Percentiles rank a stretch among this genome's conserved stretches.
These are phyloP conservation scores for Tychaedon coryphoeus DNA, from an alignment of 2,113 vertebrate species.

Conservation along the genomic window DNA sequence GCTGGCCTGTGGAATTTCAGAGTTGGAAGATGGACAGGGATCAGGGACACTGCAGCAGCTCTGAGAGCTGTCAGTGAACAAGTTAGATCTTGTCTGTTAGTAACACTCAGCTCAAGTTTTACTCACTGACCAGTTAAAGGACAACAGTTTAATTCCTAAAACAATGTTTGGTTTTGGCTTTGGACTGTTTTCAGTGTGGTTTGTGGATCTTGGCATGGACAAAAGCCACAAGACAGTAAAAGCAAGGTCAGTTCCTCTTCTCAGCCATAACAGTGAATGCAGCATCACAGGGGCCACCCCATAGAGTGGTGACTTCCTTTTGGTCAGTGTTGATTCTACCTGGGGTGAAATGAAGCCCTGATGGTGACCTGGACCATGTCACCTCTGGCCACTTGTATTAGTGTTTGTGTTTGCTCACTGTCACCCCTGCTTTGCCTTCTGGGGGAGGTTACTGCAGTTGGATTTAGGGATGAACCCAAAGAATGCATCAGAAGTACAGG, in stretches of 20 bases:
- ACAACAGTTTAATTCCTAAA: not conserved
- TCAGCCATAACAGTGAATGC: fast-evolving
- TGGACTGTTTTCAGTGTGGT: not conserved
- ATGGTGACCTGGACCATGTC: not conserved
- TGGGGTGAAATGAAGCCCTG: not conserved
- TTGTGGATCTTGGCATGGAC: not conserved
- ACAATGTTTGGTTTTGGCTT: not conserved
- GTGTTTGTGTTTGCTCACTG: not conserved
- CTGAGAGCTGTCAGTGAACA: not conserved
- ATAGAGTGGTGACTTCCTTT: not conserved
- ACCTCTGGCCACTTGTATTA: not conserved
- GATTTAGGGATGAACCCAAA: not conserved
- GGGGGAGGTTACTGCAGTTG: fast-evolving
- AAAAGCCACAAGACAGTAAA: not conserved
- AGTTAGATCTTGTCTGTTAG: not conserved
- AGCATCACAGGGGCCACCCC: not conserved
- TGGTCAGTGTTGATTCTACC: not conserved
- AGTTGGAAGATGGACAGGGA: not conserved
- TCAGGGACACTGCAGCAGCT: not conserved
- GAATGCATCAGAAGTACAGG: fast-evolving
- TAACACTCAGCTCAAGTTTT: not conserved
- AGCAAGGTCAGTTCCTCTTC: not conserved
- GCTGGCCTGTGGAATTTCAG: not conserved
- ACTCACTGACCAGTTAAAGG: not conserved
- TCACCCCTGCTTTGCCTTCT: not conserved